Evolutionary conservation across 2,113 vertebrate genomes (phyloP).

Genomic region (Panthera uncia): DNA sequence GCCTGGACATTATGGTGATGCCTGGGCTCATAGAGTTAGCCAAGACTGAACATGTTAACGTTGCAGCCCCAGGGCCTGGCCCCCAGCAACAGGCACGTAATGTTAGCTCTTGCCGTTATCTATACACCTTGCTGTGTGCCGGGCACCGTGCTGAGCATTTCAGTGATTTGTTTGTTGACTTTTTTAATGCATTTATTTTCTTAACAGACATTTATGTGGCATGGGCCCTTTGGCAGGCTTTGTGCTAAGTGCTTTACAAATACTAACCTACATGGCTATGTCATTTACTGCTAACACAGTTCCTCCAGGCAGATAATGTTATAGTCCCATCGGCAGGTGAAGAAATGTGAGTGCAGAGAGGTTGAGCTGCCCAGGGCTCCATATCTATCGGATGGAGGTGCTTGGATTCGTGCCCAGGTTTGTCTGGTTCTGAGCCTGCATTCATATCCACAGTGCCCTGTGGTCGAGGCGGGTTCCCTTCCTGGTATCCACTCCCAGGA

Average conservation of each 20-base stretch:
- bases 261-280: accelerated
- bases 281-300: too few relatives aligned
- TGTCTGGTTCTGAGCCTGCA: neutral
- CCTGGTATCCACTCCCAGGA: too few relatives aligned
- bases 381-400: neutral
- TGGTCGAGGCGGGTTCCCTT: neutral
- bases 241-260: neutral
- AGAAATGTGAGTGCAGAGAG: neutral
- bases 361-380: neutral
- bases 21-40: neutral
- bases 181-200: neutral
- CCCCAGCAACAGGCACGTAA: neutral
- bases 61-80: neutral
- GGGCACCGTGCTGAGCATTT: neutral
- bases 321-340: neutral
- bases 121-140: neutral
- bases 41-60: accelerated
- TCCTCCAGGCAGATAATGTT: neutral
- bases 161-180: neutral
- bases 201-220: neutral
- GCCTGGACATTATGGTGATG: neutral
- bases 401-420: neutral
- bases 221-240: accelerated
- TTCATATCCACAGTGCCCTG: neutral
- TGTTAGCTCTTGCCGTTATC: neutral